These are phyloP conservation scores for Xiphorhynchus elegans DNA, from an alignment of 2,113 vertebrate species.

Conservation along the genomic window DNA sequence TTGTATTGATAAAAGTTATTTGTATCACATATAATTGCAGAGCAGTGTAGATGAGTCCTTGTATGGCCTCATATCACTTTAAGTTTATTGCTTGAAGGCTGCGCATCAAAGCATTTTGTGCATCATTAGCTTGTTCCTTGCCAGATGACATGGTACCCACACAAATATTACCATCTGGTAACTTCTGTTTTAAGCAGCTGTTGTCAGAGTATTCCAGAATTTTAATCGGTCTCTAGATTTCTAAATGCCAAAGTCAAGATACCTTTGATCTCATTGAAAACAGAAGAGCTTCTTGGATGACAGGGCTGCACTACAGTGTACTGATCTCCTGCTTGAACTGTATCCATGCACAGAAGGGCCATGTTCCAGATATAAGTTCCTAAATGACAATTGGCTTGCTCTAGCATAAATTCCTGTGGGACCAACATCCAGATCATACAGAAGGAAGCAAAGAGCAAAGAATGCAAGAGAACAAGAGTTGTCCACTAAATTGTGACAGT, in stretches of 20 bases:
- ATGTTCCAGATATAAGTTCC: background rate
- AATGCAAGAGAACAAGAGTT: background rate
- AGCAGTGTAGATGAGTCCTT: background rate
- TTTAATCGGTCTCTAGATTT: constrained; percentile 37
- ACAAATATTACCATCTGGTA: constrained; percentile 61
- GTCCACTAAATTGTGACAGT: background rate
- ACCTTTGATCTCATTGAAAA: background rate
- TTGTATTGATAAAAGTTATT: background rate
- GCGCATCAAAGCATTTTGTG: constrained; percentile 40
- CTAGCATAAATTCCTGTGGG: background rate
- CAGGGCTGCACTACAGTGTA: background rate
- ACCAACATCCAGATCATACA: background rate
- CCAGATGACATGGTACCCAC: constrained; percentile 50
- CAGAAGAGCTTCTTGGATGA: background rate
- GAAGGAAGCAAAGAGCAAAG: background rate
- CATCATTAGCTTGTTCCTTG: constrained; percentile 49
- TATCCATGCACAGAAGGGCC: background rate
- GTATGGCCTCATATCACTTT: background rate
- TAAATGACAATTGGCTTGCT: background rate
- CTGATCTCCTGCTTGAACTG: background rate
- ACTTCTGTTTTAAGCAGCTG: constrained; percentile 60
- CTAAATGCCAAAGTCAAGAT: background rate
- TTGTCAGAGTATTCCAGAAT: constrained; percentile 34
- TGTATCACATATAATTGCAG: background rate
- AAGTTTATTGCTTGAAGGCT: constrained; percentile 33